phyloP scores from a whole-genome alignment of 2,797 vertebrate species.

The Galago senegalensis region DNA sequence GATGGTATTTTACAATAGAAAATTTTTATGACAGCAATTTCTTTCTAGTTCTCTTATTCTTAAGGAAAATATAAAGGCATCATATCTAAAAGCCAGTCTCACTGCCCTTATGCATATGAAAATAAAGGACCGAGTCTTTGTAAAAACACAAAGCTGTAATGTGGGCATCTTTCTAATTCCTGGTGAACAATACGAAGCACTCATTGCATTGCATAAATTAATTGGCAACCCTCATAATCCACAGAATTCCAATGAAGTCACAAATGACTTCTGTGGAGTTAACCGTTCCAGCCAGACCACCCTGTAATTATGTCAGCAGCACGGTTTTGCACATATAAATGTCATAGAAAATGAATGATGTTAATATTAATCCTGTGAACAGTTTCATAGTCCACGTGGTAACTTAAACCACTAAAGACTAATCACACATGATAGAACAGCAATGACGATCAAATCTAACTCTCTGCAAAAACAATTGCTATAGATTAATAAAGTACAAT shows the following conservation, averaged over 20 bases:
- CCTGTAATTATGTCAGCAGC: not conserved
- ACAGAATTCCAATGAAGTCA: constrained; percentile 72
- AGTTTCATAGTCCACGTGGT: not conserved
- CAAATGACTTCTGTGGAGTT: constrained; percentile 74
- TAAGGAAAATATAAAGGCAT: constrained; percentile 52
- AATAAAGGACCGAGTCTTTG: constrained; percentile 15
- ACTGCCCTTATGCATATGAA: not conserved
- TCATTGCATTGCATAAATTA: constrained; percentile 75
- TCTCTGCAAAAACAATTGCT: not conserved
- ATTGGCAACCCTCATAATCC: constrained; percentile 68
- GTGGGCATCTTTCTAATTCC: constrained; percentile 28
- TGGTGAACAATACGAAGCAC: constrained; percentile 54
- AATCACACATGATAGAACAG: constrained; percentile 16
- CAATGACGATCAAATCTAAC: not conserved
- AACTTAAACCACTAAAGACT: constrained; percentile 35
- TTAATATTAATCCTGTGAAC: constrained; percentile 68
- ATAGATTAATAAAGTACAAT: not conserved
- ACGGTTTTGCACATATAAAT: constrained; percentile 66
- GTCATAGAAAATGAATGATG: constrained; percentile 56
- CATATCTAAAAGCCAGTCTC: constrained; percentile 39
- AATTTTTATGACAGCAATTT: constrained; percentile 23
- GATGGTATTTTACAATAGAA: constrained; percentile 35
- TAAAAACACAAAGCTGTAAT: constrained; percentile 60
- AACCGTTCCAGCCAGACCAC: constrained; percentile 60
- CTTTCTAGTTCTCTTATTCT: constrained; percentile 57